Evolutionary conservation across 2,113 vertebrate species (phyloP), one percentile per base, ranked within the genome.

Genomic region (Thunnus maccoyii): DNA sequence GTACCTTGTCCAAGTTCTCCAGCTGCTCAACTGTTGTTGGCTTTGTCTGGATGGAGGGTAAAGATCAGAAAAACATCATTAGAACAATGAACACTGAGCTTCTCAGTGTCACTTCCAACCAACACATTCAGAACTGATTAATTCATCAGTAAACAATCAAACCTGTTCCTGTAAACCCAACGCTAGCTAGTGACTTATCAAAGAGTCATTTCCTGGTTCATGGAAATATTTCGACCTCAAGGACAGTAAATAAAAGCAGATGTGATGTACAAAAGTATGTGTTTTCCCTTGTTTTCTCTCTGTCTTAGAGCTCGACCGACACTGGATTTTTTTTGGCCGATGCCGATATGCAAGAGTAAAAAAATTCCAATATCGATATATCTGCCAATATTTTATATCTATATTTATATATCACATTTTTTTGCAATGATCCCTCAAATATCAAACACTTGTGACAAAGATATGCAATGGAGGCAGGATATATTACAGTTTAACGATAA

Each of bases 1-100:
- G 17, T 96, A 99, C 98, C 97, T 99, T 99, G 92, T 99, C 98
- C 85, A 99, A 90, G 88, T 92, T 96, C 94, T 99, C 98, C 93
- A 99, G 92, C 87, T 97, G 92, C 87, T 99, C 97, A 78, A 99
- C 95, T 36, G 97, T 98, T 52, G 97, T 97, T 86, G 95, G 96
- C 87, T 98, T 99, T 64, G 95, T 89, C 98, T 99, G 91, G 81
- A 93, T 91, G 78, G 80, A 66, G 81, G 48, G 89, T 30, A 81
- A 76, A 78, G 27, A 57, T 32, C 0, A 73, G 5, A 55, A 16
- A 56, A 77, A 52, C 16, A 58, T 44, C 2, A 25, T 55, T 9
- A 52, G 12, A 36, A 17, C 2, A 18, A 22, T 4, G 0, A 7
- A 54, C 27, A 32, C 5, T 9, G 15, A 1, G 13, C 12, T 55